A percentile compares a stretch with the other conserved stretches of the same genome.
phyloP scores from a whole-genome alignment of 2,113 vertebrate genomes.

The Xiphorhynchus elegans region DNA sequence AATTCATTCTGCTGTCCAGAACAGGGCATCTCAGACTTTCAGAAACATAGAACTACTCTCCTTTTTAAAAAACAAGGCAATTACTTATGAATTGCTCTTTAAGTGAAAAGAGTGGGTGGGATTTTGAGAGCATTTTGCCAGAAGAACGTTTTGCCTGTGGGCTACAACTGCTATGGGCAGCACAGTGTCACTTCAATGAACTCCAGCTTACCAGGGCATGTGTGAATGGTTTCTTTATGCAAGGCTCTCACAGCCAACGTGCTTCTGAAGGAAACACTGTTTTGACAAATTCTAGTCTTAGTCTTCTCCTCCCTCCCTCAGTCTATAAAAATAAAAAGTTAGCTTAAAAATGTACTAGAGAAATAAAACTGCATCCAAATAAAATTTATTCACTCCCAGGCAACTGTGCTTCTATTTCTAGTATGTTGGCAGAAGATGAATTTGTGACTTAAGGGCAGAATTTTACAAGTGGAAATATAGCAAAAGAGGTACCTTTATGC shows the following conservation, averaged over 20 bases:
- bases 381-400: constrained; percentile 25
- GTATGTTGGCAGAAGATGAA: constrained; percentile 1
- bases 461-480: background rate
- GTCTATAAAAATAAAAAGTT: constrained; percentile 49
- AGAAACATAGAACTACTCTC: background rate
- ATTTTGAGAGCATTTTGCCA: constrained; percentile 34
- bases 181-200: constrained; percentile 54
- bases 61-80: background rate
- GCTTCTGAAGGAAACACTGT: constrained; percentile 20
- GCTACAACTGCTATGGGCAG: constrained; percentile 27
- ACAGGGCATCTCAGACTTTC: background rate
- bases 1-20: background rate
- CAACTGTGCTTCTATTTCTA: constrained; percentile 7
- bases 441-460: background rate
- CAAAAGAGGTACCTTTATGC: background rate
- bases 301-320: background rate
- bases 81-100: constrained; percentile 30
- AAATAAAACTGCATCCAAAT: constrained; percentile 57
- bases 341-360: constrained; percentile 42
- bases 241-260: background rate
- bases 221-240: constrained; percentile 67
- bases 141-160: constrained; percentile 50
- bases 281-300: background rate
- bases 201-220: constrained; percentile 2
- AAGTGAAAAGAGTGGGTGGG: constrained; percentile 4